Base-by-base conservation (phyloP, 2,888 invertebrate genomes). In the Charanyca ferruginea region DNA sequence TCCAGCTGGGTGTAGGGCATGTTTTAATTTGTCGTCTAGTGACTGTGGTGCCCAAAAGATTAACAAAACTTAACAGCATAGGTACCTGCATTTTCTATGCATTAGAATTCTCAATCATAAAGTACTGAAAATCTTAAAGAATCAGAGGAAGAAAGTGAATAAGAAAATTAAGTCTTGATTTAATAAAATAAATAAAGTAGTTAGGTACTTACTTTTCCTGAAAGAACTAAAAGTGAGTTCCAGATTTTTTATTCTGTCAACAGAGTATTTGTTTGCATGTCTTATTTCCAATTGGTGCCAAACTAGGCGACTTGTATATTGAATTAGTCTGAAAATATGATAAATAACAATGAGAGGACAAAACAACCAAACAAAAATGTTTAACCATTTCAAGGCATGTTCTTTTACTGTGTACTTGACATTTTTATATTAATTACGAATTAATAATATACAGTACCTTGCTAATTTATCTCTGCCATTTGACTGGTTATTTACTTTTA, bases 191-290 rank as follows among this genome's bases (percentile, higher is more conserved):
- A 35, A 35, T 35, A 4, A n/a, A 28, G 28, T 23, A 49, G 35
- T 42, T 22, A 20, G 20, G 18, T 63, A 85, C 87, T 86, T 96
- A 98, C 98, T 96, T 96, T 98, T 98, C 87, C 98, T 96, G 84
- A 98, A 98, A 65, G 98, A 97, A 87, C 98, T 98, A 64, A 98
- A 96, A 66, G 98, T 97, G 81, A 97, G 97, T 91, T 98, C 98
- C 54, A 98, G 93, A 71, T 97, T 97, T 93, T 98, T 98, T 41
- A 98, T 96, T 83, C 97, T 96, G 80, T 97, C 97, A 13, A 98
- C 96, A 25, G 97, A 96, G 64, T 97, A 96, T 84, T 96, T 96
- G 81, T 96, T 96, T 41, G 96, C 95, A 77, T 96, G 91, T 62
- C 94, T 95, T 83, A 96, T 96, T 88, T 97, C 96, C 59, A 98